phyloP scores from a whole-genome alignment of 2,797 vertebrate genomes.

The Prionace glauca region DNA sequence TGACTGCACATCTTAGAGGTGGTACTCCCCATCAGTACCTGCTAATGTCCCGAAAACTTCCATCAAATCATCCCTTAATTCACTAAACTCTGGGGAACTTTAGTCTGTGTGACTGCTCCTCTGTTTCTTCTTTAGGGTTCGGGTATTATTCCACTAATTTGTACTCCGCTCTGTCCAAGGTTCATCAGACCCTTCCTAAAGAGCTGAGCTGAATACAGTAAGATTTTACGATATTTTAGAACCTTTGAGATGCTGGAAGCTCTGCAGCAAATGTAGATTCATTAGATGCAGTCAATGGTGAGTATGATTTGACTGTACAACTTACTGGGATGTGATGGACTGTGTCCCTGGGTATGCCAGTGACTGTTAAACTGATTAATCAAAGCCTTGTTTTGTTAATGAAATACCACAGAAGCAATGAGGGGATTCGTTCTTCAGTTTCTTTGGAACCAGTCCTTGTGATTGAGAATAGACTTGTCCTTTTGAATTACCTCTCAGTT shows the following conservation, averaged over 20 bases:
- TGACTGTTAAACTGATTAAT: slow-evolving; percentile 22
- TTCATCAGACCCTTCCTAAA: too few relatives aligned
- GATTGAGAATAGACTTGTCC: background rate
- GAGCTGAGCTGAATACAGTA: background rate
- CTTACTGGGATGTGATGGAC: background rate
- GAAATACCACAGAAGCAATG: background rate
- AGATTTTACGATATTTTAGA: background rate
- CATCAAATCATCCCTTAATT: background rate
- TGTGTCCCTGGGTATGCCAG: background rate
- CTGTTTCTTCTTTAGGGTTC: background rate
- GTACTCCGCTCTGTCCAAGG: too few relatives aligned
- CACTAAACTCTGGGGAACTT: background rate
- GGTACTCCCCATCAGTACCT: background rate
- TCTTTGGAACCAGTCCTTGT: background rate
- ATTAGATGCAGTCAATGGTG: background rate
- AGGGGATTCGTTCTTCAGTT: background rate
- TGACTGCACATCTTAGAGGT: background rate
- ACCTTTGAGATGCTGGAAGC: background rate
- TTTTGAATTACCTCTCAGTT: background rate
- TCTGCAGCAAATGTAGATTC: background rate
- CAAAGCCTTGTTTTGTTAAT: background rate
- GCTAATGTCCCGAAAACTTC: background rate
- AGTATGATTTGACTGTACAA: background rate
- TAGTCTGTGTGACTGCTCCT: background rate
- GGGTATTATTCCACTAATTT: background rate